Evolutionary conservation across 23 tunicate genomes (phyloP).

Genomic region (Phallusia fumigata): DNA sequence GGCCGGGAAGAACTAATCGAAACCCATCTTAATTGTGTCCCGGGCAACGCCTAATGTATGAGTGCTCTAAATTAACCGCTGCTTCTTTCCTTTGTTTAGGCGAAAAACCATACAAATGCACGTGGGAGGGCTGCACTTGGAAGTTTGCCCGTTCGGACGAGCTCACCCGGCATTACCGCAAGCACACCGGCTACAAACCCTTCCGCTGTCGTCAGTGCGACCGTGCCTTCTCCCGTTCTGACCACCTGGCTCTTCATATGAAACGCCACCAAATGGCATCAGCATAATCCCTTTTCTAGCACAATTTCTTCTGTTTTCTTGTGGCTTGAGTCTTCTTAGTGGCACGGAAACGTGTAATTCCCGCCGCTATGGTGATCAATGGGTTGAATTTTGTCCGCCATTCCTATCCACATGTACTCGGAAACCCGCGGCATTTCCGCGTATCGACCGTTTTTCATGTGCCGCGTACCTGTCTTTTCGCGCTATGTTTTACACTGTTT

Average conservation of each 20-base stretch:
- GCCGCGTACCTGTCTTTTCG: not conserved
- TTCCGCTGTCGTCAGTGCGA: conserved; percentile 88
- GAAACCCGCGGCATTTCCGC: not conserved
- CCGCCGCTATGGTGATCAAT: no score
- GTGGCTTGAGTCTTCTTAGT: no score
- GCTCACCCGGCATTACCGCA: conserved; percentile 85
- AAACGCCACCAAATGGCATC: conserved; percentile 68
- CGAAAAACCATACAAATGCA: conserved; percentile 89
- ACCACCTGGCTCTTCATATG: conserved; percentile 92
- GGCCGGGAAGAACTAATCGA: no score
- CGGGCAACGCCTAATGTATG: not conserved
- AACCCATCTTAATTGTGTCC: no score
- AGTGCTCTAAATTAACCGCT: not conserved
- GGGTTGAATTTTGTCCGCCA: no score
- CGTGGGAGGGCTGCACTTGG: conserved; percentile 96
- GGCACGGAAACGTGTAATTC: no score
- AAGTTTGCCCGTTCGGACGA: conserved; percentile 94
- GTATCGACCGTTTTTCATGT: not conserved
- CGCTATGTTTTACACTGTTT: conserved; percentile 1
- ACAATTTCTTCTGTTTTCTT: no score
- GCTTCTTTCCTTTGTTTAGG: conserved; percentile 31
- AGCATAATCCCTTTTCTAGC: not conserved
- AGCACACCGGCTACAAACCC: conserved; percentile 95
- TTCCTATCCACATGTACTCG: no score
- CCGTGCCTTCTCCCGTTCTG: conserved; percentile 89